These are phyloP conservation scores for Dysdera silvatica DNA, from an alignment of 1,140 invertebrate genomes.

Conservation along the genomic window DNA sequence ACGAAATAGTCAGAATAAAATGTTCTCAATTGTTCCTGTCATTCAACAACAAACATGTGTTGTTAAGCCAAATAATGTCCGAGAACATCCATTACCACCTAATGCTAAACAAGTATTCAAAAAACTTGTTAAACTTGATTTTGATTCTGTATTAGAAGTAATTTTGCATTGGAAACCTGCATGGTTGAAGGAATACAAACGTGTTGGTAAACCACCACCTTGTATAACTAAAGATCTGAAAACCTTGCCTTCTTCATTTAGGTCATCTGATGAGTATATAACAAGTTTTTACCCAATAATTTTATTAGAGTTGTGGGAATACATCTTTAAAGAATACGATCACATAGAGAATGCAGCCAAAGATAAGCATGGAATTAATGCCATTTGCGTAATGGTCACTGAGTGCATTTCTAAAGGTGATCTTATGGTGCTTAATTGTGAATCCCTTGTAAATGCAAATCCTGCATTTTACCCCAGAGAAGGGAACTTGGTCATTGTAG, in stretches of 20 bases:
- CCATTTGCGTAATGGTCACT: background rate
- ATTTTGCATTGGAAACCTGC: conserved; percentile 3
- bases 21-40: too few relatives aligned
- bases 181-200: conserved; percentile 14
- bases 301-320: conserved; percentile 18
- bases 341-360: background rate
- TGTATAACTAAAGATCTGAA: background rate
- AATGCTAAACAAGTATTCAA: too few relatives aligned
- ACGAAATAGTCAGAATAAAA: too few relatives aligned
- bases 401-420: background rate
- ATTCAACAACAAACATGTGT: too few relatives aligned
- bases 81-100: too few relatives aligned
- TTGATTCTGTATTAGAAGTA: background rate
- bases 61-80: too few relatives aligned
- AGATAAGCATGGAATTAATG: conserved; percentile 1
- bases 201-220: background rate
- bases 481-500: conserved; percentile 8
- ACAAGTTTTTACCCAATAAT: background rate
- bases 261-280: background rate
- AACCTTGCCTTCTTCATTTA: conserved; percentile 3
- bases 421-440: conserved; percentile 32
- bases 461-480: background rate
- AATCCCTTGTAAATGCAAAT: conserved; percentile 38
- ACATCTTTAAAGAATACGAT: background rate
- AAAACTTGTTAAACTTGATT: background rate